Percentiles rank a stretch among this genome's conserved stretches.
Evolutionary conservation across 2,888 invertebrate genomes (phyloP).

Genomic region (Cetonia aurata): DNA sequence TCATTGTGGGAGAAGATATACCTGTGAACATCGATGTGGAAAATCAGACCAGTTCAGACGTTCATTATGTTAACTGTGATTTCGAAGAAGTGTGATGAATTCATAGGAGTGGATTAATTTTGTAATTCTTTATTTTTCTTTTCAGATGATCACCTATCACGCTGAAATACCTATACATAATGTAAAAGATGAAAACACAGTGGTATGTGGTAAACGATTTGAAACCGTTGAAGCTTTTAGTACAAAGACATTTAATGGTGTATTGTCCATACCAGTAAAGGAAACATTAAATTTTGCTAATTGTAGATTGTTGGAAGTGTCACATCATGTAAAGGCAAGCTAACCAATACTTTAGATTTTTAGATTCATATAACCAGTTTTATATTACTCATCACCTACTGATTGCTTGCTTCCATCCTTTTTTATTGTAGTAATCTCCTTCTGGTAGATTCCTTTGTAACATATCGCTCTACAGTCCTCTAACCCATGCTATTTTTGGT

Average conservation of each 20-base stretch:
- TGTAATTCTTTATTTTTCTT: background rate
- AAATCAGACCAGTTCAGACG: background rate
- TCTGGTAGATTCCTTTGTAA: too few relatives aligned
- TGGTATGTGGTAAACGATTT: background rate
- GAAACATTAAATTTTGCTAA: conserved; percentile 2
- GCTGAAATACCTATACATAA: background rate
- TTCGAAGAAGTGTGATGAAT: background rate
- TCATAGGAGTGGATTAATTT: background rate
- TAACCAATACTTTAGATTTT: background rate
- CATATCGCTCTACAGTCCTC: too few relatives aligned
- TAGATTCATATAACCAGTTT: background rate
- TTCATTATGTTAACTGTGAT: background rate
- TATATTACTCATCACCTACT: too few relatives aligned
- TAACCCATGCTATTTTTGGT: too few relatives aligned
- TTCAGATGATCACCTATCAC: conserved; percentile 9
- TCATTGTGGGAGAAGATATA: background rate
- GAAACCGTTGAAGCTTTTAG: background rate
- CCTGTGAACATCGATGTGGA: conserved; percentile 2
- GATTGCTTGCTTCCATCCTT: too few relatives aligned
- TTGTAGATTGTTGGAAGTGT: background rate
- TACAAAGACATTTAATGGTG: background rate
- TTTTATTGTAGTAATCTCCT: too few relatives aligned
- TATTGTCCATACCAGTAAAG: background rate
- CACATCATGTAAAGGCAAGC: background rate
- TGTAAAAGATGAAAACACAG: background rate